Conservation (phyloP, 2,888 invertebrate genomes). For the Netelia virgata region DNA sequence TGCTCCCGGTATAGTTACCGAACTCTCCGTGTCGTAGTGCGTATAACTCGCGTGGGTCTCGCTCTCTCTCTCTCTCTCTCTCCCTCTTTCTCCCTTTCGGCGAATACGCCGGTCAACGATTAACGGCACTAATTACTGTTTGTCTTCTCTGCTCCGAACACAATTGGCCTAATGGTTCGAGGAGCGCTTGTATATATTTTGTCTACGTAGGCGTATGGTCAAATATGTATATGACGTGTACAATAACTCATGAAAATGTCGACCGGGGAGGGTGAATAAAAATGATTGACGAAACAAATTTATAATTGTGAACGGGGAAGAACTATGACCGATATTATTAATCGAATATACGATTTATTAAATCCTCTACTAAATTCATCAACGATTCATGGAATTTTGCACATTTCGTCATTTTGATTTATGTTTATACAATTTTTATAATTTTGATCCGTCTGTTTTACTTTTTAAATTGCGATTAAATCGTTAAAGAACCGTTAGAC, state of each 20-base stretch:
- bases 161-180: constrained; percentile 64
- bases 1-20: constrained; percentile 13
- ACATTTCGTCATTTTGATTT: too few relatives aligned
- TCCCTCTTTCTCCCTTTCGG: constrained; percentile 40
- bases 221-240: neutral
- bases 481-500: too few relatives aligned
- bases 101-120: constrained; percentile 69
- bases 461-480: too few relatives aligned
- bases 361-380: neutral
- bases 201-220: constrained; percentile 42
- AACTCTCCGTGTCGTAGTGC: neutral
- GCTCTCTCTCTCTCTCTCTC: constrained; percentile 1
- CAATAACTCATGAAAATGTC: constrained; percentile 35
- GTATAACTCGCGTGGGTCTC: neutral
- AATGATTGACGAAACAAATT: constrained; percentile 22
- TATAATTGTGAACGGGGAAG: constrained; percentile 25
- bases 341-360: neutral
- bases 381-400: neutral
- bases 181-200: constrained; percentile 7
- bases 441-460: too few relatives aligned
- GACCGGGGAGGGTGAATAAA: constrained; percentile 47
- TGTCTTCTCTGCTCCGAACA: constrained; percentile 68
- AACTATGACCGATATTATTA: constrained; percentile 9
- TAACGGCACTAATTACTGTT: constrained; percentile 77
- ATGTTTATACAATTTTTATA: too few relatives aligned